Evolutionary conservation across 64 coral and sea anemone species (phyloP).

Genomic region (Montipora efflorescens): DNA sequence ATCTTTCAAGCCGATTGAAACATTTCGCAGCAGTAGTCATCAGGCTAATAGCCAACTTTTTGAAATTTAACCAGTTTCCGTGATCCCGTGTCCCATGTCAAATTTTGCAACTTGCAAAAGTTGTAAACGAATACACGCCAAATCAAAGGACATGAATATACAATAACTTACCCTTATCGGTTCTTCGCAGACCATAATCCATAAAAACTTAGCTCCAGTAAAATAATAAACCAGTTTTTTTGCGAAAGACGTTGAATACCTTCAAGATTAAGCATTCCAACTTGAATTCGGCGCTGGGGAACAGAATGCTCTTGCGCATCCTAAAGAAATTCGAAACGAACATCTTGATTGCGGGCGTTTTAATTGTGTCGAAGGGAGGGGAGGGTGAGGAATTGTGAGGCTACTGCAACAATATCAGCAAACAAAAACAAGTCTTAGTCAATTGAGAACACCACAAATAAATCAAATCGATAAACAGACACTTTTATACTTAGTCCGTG

Average conservation of each 20-base stretch:
- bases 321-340: background rate
- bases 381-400: background rate
- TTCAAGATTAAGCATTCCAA: slow-evolving; percentile 52
- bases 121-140: background rate
- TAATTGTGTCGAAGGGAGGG: too few species aligned
- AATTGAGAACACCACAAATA: too few species aligned
- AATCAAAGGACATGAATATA: background rate
- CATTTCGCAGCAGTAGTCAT: background rate
- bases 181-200: slow-evolving; percentile 98
- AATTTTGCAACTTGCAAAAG: background rate
- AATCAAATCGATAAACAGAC: too few species aligned
- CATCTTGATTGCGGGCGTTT: slow-evolving; percentile 24
- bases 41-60: background rate
- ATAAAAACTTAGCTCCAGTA: slow-evolving; percentile 53
- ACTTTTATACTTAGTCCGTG: too few species aligned
- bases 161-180: slow-evolving; percentile 93
- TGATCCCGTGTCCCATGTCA: background rate
- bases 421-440: background rate
- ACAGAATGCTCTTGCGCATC: slow-evolving; percentile 27
- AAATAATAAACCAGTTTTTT: background rate
- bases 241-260: slow-evolving; percentile 9
- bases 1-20: background rate
- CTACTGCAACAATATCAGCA: background rate
- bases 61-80: background rate
- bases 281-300: slow-evolving; percentile 61